A percentile compares a stretch with the other conserved stretches of the same genome.
phyloP scores from a whole-genome alignment of 2,797 vertebrate genomes.

The Chelonia mydas region DNA sequence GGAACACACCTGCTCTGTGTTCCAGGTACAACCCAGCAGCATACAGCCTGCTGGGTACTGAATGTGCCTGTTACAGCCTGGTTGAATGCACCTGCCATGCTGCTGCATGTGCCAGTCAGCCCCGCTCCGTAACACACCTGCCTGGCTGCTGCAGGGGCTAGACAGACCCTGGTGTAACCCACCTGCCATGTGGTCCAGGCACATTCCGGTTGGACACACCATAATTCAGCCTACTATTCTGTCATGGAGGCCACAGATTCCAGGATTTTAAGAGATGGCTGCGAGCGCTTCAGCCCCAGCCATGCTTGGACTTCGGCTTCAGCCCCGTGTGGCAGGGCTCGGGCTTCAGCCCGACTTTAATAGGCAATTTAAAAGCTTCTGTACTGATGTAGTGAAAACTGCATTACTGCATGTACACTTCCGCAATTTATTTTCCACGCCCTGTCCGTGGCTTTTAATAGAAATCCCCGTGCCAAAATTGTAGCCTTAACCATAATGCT shows the following conservation, averaged over 20 bases:
- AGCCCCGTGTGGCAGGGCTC: not conserved
- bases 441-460: not conserved
- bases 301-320: not conserved
- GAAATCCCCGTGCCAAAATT: not conserved
- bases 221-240: too few relatives aligned
- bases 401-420: not conserved
- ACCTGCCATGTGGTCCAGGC: not conserved
- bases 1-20: too few relatives aligned
- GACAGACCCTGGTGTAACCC: not conserved
- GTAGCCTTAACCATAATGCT: not conserved
- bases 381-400: not conserved
- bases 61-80: not conserved
- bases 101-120: too few relatives aligned
- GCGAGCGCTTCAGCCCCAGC: not conserved
- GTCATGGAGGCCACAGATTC: not conserved
- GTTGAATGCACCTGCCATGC: not conserved
- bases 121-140: too few relatives aligned
- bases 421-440: too few relatives aligned
- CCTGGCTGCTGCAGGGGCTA: not conserved
- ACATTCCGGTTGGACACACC: too few relatives aligned
- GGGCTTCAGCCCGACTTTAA: not conserved
- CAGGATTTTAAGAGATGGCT: not conserved
- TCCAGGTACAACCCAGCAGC: too few relatives aligned
- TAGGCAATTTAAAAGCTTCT: not conserved
- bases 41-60: too few relatives aligned